Base-by-base conservation (phyloP, 2,113 vertebrate genomes). In the Platysteira castanea region DNA sequence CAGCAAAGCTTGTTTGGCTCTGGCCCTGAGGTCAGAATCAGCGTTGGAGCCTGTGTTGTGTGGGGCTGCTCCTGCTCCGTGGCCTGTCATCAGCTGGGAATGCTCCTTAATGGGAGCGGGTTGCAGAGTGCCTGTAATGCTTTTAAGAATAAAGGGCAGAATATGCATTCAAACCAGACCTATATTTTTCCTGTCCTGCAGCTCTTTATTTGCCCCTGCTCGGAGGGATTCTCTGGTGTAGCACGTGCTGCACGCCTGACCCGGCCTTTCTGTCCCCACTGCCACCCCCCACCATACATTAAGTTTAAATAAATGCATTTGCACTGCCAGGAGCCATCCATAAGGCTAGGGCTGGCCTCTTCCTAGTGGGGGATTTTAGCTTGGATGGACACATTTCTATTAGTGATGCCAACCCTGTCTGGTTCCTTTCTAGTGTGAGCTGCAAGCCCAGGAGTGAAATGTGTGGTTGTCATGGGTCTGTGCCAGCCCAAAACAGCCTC, bases 101-200 rank as follows among this genome's bases (percentile, higher is more conserved):
- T 11, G 47, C 86, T 92, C 49, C 1, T 8, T 67, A 87, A 86
- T 68, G 91, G 84, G 46, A 95, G 86, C 13, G 24, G 80, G 57
- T 85, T 95, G 83, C 65, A 61, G 67, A 84, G 81, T 31, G 81
- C 35, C 87, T 95, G 33, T 71, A 83, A 86, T 92, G 95, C 92
- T 89, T 95, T 92, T 87, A 89, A 75, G 77, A 95, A 87, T 92
- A 89, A 97, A 97, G 71, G 52, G 81, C 84, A 74, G 87, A 27
- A 1, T 54, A 33, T 80, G 74, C 94, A 85, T 79, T 96, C 69
- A 89, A 79, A 31, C 21, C 70, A 81, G 90, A 56, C 81, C 60
- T 59, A 33, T 16, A 56, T 60, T 77, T n/a, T 60, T 7, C n/a
- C 24, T 84, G 60, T 93, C 73, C 74, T 92, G 65, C 73, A 89